Conservation (phyloP, 1,140 invertebrate genomes). For the Saccostrea cuccullata region DNA sequence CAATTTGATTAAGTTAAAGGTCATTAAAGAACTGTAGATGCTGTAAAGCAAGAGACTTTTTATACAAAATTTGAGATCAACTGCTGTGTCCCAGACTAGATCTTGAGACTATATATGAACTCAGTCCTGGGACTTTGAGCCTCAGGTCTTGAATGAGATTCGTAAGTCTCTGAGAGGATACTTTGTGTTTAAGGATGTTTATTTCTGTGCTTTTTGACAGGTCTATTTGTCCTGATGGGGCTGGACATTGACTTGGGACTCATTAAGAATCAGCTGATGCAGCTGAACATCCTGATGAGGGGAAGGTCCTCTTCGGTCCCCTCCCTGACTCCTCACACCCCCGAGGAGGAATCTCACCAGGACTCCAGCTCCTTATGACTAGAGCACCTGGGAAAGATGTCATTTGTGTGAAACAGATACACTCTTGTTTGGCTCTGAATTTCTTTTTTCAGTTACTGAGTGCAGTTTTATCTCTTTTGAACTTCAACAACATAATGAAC, state of each 20-base stretch:
- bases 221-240: conserved; percentile 83
- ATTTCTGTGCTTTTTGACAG: conserved; percentile 71
- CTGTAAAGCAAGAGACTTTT: too few species aligned
- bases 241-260: conserved; percentile 83
- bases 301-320: conserved; percentile 18
- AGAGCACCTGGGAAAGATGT: conserved; percentile 39
- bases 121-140: too few species aligned
- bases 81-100: too few species aligned
- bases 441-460: background rate
- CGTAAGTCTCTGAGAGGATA: too few species aligned
- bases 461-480: too few species aligned
- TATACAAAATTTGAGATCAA: too few species aligned
- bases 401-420: conserved; percentile 31
- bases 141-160: too few species aligned
- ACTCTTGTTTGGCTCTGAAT: background rate
- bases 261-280: conserved; percentile 84
- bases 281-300: conserved; percentile 82
- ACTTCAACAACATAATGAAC: too few species aligned
- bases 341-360: background rate
- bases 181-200: background rate
- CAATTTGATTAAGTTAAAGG: background rate
- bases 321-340: background rate
- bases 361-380: conserved; percentile 46
- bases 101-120: too few species aligned
- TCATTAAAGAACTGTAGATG: too few species aligned